phyloP scores from a whole-genome alignment of 2,888 invertebrate species.

The Callyntrura guangdongensis region DNA sequence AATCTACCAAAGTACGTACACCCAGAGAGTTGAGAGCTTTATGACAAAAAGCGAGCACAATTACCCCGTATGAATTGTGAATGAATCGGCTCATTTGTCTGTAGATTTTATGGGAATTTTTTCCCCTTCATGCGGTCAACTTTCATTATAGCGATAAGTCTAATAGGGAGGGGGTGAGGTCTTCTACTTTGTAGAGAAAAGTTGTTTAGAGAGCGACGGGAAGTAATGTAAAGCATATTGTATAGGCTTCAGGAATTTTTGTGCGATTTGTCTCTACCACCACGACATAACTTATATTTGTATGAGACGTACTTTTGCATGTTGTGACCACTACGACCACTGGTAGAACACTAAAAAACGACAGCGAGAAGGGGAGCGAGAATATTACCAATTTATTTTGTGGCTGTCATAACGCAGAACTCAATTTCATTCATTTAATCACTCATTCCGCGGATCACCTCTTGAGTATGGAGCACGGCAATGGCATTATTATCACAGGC shows the following conservation, averaged over 20 bases:
- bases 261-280: conserved; percentile 39
- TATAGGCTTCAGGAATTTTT: not conserved
- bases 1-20: not conserved
- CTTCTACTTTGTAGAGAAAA: not conserved
- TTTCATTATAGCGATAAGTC: not conserved
- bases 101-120: conserved; percentile 54
- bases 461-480: not conserved
- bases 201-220: not conserved
- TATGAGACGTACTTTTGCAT: not conserved
- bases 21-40: not conserved
- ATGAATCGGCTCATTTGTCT: conserved; percentile 72
- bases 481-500: conserved; percentile 15
- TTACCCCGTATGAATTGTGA: conserved; percentile 60
- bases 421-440: conserved; percentile 45
- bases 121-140: not conserved
- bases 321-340: not conserved
- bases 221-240: not conserved
- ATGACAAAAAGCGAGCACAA: conserved; percentile 53
- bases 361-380: not conserved
- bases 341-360: not conserved
- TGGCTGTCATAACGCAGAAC: conserved; percentile 20
- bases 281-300: not conserved
- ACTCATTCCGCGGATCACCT: not conserved
- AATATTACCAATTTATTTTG: not conserved
- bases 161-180: not conserved